Percentiles rank a stretch among this genome's conserved stretches.
These are phyloP conservation scores for Lasioglossum villosulum DNA, from an alignment of 2,888 invertebrate species.

Conservation along the genomic window DNA sequence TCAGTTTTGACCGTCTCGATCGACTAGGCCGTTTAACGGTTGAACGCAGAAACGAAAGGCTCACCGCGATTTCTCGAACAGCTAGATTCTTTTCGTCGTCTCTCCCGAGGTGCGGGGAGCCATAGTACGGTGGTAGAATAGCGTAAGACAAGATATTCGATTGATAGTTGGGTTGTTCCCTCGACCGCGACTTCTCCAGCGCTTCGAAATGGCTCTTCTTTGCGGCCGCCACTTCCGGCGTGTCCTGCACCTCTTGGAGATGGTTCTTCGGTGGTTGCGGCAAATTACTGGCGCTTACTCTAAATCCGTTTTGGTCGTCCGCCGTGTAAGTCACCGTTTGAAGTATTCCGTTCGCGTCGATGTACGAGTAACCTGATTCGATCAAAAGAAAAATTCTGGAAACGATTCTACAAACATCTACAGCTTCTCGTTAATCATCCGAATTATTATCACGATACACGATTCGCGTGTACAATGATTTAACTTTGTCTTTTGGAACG, in stretches of 20 bases:
- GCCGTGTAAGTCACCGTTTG: constrained; percentile 88
- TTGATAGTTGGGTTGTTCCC: constrained; percentile 55
- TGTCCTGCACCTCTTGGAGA: constrained; percentile 82
- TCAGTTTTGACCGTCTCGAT: no score
- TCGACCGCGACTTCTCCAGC: constrained; percentile 54
- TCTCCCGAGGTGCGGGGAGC: constrained; percentile 57
- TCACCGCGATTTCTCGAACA: constrained; percentile 52
- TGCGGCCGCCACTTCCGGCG: constrained; percentile 85
- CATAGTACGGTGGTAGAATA: constrained; percentile 62
- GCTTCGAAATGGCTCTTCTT: constrained; percentile 83
- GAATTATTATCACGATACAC: not conserved
- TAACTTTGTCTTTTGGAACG: not conserved
- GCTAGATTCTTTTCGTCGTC: constrained; percentile 31
- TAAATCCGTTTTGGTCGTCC: constrained; percentile 87
- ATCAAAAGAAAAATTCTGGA: not conserved
- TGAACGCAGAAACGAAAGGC: not conserved
- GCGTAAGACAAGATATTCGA: constrained; percentile 66
- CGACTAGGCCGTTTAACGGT: no score
- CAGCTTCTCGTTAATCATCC: not conserved
- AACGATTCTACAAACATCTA: no score
- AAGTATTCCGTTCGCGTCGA: constrained; percentile 88
- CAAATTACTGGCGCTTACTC: constrained; percentile 88
- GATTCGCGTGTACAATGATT: no score
- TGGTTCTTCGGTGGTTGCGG: constrained; percentile 77
- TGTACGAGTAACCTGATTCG: constrained; percentile 87